These are phyloP conservation scores for Chelidonichthys spinosus DNA, from an alignment of 2,797 vertebrate species.

Conservation along the genomic window DNA sequence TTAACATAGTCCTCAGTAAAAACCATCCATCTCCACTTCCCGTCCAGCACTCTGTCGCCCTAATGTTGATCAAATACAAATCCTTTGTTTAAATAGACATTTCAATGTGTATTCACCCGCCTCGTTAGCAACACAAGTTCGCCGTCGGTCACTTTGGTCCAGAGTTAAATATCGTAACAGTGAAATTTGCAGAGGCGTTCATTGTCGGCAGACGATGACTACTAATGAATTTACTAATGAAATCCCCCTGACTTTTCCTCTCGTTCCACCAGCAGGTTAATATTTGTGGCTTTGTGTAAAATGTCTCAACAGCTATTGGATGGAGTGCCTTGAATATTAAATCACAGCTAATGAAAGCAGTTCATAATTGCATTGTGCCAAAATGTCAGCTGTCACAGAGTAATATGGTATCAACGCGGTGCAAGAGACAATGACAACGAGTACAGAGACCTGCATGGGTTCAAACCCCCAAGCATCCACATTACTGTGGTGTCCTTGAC, in stretches of 20 bases:
- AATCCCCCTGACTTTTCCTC: neutral
- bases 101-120: neutral
- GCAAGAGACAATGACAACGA: neutral
- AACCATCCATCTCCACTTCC: slow-evolving; percentile 60
- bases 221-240: neutral
- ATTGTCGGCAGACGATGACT: neutral
- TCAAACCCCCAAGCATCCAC: slow-evolving; percentile 10
- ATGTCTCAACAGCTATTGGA: neutral
- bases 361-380: no score
- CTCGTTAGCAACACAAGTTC: neutral
- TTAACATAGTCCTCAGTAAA: slow-evolving; percentile 45
- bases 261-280: neutral
- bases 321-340: no score
- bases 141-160: neutral
- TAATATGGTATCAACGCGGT: neutral
- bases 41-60: slow-evolving; percentile 7
- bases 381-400: neutral
- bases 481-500: slow-evolving; percentile 16
- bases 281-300: neutral
- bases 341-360: no score
- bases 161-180: neutral
- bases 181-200: neutral
- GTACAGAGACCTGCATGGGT: neutral
- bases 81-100: neutral
- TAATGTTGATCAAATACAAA: slow-evolving; percentile 22